These are phyloP conservation scores for Chelidonichthys spinosus DNA, from an alignment of 2,797 vertebrate genomes.

Conservation along the genomic window DNA sequence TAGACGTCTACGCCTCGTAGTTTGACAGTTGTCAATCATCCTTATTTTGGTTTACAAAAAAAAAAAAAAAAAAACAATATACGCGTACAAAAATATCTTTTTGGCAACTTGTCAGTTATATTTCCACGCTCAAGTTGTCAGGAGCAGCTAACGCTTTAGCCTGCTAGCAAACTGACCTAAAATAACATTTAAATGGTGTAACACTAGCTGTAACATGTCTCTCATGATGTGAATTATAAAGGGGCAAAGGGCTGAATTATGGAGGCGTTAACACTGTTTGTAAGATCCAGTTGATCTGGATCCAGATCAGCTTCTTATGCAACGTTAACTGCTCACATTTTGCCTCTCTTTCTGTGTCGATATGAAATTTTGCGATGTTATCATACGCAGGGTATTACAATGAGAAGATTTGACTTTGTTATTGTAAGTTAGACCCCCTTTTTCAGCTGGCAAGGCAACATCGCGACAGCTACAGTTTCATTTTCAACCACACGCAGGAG, in stretches of 20 bases:
- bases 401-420: neutral
- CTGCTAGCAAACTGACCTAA: constrained; percentile 13
- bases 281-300: constrained; percentile 30
- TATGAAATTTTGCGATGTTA: neutral
- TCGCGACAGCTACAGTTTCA: neutral
- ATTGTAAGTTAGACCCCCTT: neutral
- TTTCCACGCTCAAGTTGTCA: constrained; percentile 41
- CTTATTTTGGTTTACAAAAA: neutral
- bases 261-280: neutral
- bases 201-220: neutral
- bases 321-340: constrained; percentile 19
- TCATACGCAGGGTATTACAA: neutral
- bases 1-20: no score
- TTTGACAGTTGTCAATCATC: neutral
- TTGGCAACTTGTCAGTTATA: constrained; percentile 29
- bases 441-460: neutral
- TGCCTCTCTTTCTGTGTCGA: constrained; percentile 7
- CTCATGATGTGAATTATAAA: neutral
- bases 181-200: neutral
- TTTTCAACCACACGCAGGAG: constrained; percentile 11
- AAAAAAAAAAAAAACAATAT: neutral
- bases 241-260: neutral
- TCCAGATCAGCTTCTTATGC: constrained; percentile 46
- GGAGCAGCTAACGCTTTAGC: constrained; percentile 47
- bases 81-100: neutral